These are phyloP conservation scores for Ditylenchus dipsaci DNA, from an alignment of 1,140 invertebrate species.

Conservation along the genomic window DNA sequence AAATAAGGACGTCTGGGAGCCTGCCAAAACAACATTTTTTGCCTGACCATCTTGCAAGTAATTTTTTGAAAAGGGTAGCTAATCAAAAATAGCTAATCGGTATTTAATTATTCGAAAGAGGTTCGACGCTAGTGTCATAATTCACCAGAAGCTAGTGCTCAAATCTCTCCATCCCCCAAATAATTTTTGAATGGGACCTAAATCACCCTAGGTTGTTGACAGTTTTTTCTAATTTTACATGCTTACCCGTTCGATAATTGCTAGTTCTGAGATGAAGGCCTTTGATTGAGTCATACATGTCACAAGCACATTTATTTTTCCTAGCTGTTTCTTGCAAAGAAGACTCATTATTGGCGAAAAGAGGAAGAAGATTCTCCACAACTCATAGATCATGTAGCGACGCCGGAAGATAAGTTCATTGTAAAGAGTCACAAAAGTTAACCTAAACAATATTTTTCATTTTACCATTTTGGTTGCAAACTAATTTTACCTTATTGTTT, in stretches of 20 bases:
- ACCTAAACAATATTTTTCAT: constrained; percentile 24
- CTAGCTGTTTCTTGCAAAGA: background rate
- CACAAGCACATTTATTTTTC: constrained; percentile 29
- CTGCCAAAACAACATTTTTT: too few relatives aligned
- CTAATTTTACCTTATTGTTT: background rate
- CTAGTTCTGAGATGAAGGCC: constrained; percentile 22
- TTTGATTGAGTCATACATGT: constrained; percentile 20
- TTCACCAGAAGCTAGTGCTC: too few relatives aligned
- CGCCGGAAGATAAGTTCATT: constrained; percentile 43
- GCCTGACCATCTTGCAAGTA: too few relatives aligned
- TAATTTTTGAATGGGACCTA: too few relatives aligned
- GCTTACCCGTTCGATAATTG: background rate
- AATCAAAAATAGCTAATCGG: too few relatives aligned
- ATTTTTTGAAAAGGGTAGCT: too few relatives aligned
- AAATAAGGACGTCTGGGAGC: too few relatives aligned
- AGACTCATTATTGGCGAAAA: background rate
- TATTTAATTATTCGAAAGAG: too few relatives aligned
- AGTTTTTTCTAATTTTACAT: too few relatives aligned
- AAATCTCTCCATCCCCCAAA: too few relatives aligned
- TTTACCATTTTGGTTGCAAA: background rate
- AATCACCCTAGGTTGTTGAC: too few relatives aligned
- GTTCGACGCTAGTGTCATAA: too few relatives aligned
- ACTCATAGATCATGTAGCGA: constrained; percentile 28
- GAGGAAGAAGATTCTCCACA: constrained; percentile 22
- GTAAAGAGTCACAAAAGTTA: background rate